Base-by-base conservation (phyloP, 2,888 invertebrate genomes). In the Agonopterix subpropinquella region DNA sequence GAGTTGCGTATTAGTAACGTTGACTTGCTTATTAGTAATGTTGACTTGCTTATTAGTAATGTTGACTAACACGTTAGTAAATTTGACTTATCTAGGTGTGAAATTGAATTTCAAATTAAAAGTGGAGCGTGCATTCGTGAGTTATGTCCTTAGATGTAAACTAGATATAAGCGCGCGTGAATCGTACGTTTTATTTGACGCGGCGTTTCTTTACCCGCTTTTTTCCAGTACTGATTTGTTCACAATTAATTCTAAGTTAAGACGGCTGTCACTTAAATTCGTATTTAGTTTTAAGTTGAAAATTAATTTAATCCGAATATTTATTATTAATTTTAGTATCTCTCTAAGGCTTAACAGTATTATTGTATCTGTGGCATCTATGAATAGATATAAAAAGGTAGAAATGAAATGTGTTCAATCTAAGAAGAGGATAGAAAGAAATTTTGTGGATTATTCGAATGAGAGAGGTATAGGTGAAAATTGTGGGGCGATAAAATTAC, bases 201-300 rank as follows among this genome's bases (percentile, higher is more conserved):
- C 62, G 62, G 64, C 63, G 59, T 66, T 67, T 54, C 55, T 66
- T 68, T 54, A 47, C 60, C 80, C 80, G 78, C 80, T 80, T 79
- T 67, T 70, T 64, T 76, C 70, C 68, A 56, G 79, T 82, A 81
- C 82, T 82, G 82, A 81, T 80, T 77, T 65, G 61, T 67, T 73
- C 62, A 56, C 36, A 37, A 49, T 57, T 61, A 45, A 41, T 28
- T 47, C 10, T 36, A 59, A 55, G 53, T 45, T n/a, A 39, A n/a
- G 52, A 49, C 51, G 59, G 47, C 47, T 52, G 62, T 65, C 67
- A 66, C 63, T 62, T 70, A 66, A 59, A 53, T 47, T 56, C 43
- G 57, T 64, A 70, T 62, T 62, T 68, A 56, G 48, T 58, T 50
- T 49, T 64, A 49, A 48, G 48, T 53, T 45, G 28, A 28, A 28